Percentiles rank a stretch among this genome's conserved stretches.
Evolutionary conservation across 2,888 invertebrate species (phyloP).

Genomic region (Melangyna quadrimaculata): DNA sequence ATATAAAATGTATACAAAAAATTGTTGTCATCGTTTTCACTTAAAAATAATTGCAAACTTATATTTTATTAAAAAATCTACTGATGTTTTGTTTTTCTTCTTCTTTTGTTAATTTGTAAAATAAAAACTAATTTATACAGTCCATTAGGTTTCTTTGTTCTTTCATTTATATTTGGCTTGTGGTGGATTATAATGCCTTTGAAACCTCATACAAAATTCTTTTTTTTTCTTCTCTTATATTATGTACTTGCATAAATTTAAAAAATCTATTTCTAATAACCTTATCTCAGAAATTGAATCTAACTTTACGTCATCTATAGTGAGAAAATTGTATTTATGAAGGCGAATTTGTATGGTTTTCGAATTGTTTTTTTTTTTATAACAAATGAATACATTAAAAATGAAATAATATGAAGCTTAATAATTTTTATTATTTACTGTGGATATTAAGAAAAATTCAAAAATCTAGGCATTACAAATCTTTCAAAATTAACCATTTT

Average conservation of each 20-base stretch:
- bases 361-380: not conserved
- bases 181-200: conserved; percentile 19
- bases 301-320: not conserved
- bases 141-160: conserved; percentile 44
- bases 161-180: conserved; percentile 11
- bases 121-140: conserved; percentile 37
- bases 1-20: conserved; percentile 65
- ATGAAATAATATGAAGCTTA: not conserved
- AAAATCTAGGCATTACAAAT: no score
- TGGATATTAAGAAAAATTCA: no score
- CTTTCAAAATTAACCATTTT: no score
- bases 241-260: not conserved
- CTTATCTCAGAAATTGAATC: not conserved
- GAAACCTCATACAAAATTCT: conserved; percentile 49
- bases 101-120: not conserved
- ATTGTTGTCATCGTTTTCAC: conserved; percentile 63
- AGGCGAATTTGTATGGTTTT: not conserved
- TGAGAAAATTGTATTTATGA: not conserved
- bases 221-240: not conserved
- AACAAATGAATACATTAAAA: not conserved
- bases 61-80: conserved; percentile 11
- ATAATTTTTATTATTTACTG: not conserved
- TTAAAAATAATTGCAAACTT: conserved; percentile 39
- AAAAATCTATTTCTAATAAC: not conserved
- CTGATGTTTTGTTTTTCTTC: not conserved